These are phyloP conservation scores for Ylistrum balloti DNA, from an alignment of 1,140 invertebrate genomes.

Conservation along the genomic window DNA sequence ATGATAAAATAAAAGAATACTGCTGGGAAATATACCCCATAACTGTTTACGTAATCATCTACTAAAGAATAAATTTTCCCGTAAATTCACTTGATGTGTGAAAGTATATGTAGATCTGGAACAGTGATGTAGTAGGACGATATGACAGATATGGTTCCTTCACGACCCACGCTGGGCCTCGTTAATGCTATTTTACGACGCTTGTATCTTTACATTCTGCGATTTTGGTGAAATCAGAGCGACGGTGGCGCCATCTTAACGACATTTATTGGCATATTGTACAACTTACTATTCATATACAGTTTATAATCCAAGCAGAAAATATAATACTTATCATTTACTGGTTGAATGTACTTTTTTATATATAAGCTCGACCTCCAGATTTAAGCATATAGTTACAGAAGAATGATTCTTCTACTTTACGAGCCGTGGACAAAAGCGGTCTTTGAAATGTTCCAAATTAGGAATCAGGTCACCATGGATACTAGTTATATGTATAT, in stretches of 20 bases:
- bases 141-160: not conserved
- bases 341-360: not conserved
- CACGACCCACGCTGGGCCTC: not conserved
- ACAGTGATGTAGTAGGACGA: not conserved
- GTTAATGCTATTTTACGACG: not conserved
- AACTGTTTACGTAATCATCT: not conserved
- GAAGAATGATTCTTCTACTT: not conserved
- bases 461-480: no score
- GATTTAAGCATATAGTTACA: not conserved
- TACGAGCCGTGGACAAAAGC: no score
- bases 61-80: not conserved
- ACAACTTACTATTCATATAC: not conserved
- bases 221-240: not conserved
- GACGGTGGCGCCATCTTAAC: not conserved
- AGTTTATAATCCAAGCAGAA: not conserved
- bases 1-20: not conserved
- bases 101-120: not conserved
- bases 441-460: no score
- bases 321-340: not conserved
- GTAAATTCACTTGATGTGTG: not conserved
- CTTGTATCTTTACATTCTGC: not conserved
- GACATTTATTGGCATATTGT: conserved; percentile 25
- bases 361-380: not conserved
- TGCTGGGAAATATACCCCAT: not conserved
- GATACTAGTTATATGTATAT: no score